These are phyloP conservation scores for Miltochrista miniata DNA, from an alignment of 2,888 invertebrate genomes.

Conservation along the genomic window DNA sequence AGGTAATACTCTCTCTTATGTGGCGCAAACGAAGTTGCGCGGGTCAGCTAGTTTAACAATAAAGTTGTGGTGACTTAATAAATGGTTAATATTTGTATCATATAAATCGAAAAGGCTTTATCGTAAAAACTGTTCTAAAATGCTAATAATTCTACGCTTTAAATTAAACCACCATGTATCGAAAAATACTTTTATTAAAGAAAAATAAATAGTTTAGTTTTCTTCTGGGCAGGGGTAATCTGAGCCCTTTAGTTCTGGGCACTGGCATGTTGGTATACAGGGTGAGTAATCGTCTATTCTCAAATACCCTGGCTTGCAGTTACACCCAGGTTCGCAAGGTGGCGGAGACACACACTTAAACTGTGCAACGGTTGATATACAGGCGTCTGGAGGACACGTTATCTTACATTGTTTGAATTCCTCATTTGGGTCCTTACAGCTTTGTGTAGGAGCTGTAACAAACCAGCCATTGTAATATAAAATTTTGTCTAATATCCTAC, in stretches of 20 bases:
- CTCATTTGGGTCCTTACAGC: slow-evolving; percentile 17
- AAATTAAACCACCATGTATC: too few relatives aligned
- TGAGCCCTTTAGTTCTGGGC: not conserved
- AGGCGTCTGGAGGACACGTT: slow-evolving; percentile 4
- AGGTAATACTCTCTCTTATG: too few relatives aligned
- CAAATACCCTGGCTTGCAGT: not conserved
- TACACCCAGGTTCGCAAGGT: slow-evolving; percentile 1
- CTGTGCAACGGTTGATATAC: not conserved
- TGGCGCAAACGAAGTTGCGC: too few relatives aligned
- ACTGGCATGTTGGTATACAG: slow-evolving; percentile 2
- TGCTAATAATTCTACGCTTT: too few relatives aligned
- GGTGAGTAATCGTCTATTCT: not conserved
- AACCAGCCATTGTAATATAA: not conserved
- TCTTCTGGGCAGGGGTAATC: not conserved
- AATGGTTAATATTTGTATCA: too few relatives aligned
- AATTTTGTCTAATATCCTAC: too few relatives aligned
- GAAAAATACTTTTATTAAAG: too few relatives aligned
- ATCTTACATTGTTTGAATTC: slow-evolving; percentile 12
- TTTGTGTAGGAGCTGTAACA: not conserved
- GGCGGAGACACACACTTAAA: not conserved
- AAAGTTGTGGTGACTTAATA: too few relatives aligned
- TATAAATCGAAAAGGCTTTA: too few relatives aligned
- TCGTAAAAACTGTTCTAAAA: too few relatives aligned
- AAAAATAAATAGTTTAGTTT: not conserved
- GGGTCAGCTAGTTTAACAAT: too few relatives aligned